phyloP scores from a whole-genome alignment of 1,140 invertebrate species.

The Pseudomyrmex pallidus region DNA sequence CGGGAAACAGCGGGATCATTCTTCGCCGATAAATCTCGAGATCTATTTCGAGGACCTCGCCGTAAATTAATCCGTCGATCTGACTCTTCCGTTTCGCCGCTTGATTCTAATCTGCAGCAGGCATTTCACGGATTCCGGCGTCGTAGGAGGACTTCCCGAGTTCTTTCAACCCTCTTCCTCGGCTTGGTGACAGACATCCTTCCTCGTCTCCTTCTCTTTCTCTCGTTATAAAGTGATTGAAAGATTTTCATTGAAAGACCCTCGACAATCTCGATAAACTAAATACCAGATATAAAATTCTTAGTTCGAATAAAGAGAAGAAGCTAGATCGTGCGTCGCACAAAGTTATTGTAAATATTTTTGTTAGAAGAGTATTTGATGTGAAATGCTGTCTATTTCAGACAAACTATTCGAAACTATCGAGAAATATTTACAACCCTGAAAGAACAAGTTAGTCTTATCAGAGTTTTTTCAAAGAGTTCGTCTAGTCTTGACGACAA shows the following conservation, averaged over 20 bases:
- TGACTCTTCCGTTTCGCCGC: slow-evolving; percentile 68
- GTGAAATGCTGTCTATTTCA: background rate
- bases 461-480: slow-evolving; percentile 27
- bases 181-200: slow-evolving; percentile 29
- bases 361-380: slow-evolving; percentile 36
- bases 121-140: slow-evolving; percentile 38
- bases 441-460: slow-evolving; percentile 17
- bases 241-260: slow-evolving; percentile 25
- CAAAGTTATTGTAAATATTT: slow-evolving; percentile 18
- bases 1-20: slow-evolving; percentile 62
- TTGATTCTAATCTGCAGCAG: slow-evolving; percentile 72
- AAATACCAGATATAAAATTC: slow-evolving; percentile 41
- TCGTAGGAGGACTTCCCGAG: background rate
- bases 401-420: slow-evolving; percentile 29
- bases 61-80: slow-evolving; percentile 77
- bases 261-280: slow-evolving; percentile 50
- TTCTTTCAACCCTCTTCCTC: background rate
- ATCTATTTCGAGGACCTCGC: slow-evolving; percentile 74
- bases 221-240: background rate
- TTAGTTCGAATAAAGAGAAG: background rate
- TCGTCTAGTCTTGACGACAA: slow-evolving; percentile 7
- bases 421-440: slow-evolving; percentile 41
- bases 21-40: slow-evolving; percentile 72
- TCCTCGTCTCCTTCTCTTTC: background rate
- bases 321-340: background rate